Conservation (phyloP, 37 sponge, comb jelly and placozoan species). For the Eunapius fragilis region DNA sequence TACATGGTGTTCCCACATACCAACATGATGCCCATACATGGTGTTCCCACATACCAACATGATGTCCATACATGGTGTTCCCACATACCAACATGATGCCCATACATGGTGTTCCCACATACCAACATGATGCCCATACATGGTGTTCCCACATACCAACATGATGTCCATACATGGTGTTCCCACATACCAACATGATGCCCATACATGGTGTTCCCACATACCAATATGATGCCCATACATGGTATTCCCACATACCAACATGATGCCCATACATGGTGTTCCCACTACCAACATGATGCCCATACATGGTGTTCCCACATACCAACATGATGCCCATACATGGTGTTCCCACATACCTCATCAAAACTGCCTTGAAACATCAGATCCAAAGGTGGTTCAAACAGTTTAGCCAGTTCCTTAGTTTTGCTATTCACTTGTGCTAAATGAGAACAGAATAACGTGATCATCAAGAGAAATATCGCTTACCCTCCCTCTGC, state of each 20-base stretch:
- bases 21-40: neutral
- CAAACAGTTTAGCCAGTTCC: slow-evolving; percentile 75
- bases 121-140: too few relatives aligned
- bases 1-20: slow-evolving; percentile 13
- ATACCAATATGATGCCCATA: too few relatives aligned
- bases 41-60: neutral
- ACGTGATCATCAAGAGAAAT: neutral
- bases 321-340: neutral
- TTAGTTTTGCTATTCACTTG: slow-evolving; percentile 20
- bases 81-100: too few relatives aligned
- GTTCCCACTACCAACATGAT: neutral
- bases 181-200: too few relatives aligned
- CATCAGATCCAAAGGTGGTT: slow-evolving; percentile 82
- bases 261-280: too few relatives aligned
- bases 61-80: neutral
- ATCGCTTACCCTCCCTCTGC: neutral
- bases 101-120: too few relatives aligned
- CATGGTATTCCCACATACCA: too few relatives aligned
- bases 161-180: too few relatives aligned
- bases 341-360: slow-evolving; percentile 21
- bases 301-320: neutral
- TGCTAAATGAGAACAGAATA: neutral
- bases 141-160: too few relatives aligned
- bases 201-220: too few relatives aligned
- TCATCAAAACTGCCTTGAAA: slow-evolving; percentile 81